Conservation (phyloP, 30 jellyfish, hydroid and myxozoan genomes). For the Rhopilema esculentum region DNA sequence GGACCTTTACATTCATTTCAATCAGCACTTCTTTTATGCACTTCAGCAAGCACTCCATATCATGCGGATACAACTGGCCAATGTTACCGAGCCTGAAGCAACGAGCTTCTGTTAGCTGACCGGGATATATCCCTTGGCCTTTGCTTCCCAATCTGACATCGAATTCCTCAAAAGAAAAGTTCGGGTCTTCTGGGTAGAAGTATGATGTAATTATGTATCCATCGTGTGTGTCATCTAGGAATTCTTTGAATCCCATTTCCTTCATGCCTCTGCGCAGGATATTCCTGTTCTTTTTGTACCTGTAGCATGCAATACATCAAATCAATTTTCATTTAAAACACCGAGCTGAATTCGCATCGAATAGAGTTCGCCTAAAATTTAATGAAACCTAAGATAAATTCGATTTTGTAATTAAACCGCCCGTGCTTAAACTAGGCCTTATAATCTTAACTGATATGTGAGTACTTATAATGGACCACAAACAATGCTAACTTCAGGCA, state of each 20-base stretch:
- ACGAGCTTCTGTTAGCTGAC: slow-evolving; percentile 85
- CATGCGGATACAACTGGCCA: slow-evolving; percentile 73
- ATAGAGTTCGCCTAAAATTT: too few relatives aligned
- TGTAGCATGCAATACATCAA: background rate
- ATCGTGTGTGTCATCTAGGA: slow-evolving; percentile 67
- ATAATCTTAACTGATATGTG: too few relatives aligned
- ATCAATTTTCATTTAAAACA: background rate
- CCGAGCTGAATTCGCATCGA: background rate
- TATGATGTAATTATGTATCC: slow-evolving; percentile 87
- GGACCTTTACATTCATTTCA: slow-evolving; percentile 71
- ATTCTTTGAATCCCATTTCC: slow-evolving; percentile 80
- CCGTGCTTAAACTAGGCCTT: too few relatives aligned
- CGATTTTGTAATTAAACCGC: too few relatives aligned
- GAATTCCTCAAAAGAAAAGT: slow-evolving; percentile 62
- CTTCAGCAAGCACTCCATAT: slow-evolving; percentile 64
- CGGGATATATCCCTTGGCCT: slow-evolving; percentile 86
- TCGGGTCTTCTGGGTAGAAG: slow-evolving; percentile 70
- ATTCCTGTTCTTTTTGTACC: slow-evolving; percentile 73
- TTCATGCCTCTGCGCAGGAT: slow-evolving; percentile 79
- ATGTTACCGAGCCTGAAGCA: slow-evolving; percentile 85
- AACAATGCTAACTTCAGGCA: too few relatives aligned
- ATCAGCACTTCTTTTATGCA: slow-evolving; percentile 66
- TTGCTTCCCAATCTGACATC: slow-evolving; percentile 56
- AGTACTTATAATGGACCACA: too few relatives aligned
- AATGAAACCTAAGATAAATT: too few relatives aligned